Conservation (phyloP, 2,113 vertebrate genomes). For the Actenoides lindsayi region DNA sequence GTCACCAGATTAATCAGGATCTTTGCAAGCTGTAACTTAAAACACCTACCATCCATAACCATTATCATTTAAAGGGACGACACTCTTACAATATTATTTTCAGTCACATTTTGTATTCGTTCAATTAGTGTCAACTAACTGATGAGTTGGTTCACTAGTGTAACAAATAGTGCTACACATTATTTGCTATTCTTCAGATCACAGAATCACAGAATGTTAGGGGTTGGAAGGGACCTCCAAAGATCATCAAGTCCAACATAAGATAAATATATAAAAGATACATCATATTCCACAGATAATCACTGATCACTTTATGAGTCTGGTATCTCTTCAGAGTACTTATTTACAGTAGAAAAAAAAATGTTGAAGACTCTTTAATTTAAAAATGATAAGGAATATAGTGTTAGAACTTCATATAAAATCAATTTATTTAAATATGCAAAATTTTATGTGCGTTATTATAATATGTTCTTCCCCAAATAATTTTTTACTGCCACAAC, state of each 20-base stretch:
- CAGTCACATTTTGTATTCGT: not conserved
- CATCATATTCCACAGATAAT: not conserved
- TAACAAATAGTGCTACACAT: not conserved
- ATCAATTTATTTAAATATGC: not conserved
- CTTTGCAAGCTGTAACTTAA: constrained; percentile 60
- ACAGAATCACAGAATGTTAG: no score
- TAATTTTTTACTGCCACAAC: not conserved
- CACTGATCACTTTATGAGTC: not conserved
- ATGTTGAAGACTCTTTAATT: not conserved
- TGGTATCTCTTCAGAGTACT: not conserved
- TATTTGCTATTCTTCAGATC: not conserved
- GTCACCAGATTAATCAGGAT: constrained; percentile 57
- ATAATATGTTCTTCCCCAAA: not conserved
- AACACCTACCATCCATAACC: not conserved
- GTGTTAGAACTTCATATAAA: not conserved
- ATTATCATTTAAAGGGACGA: constrained; percentile 46
- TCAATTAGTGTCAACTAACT: not conserved
- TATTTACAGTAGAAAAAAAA: not conserved
- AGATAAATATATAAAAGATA: no score
- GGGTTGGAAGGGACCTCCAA: no score
- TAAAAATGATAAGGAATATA: not conserved
- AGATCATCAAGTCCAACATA: no score
- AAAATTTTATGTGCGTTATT: not conserved
- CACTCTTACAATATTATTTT: not conserved
- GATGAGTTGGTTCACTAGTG: not conserved